Conservation (phyloP, 1,140 invertebrate genomes). For the Aphelinus atriplicis region DNA sequence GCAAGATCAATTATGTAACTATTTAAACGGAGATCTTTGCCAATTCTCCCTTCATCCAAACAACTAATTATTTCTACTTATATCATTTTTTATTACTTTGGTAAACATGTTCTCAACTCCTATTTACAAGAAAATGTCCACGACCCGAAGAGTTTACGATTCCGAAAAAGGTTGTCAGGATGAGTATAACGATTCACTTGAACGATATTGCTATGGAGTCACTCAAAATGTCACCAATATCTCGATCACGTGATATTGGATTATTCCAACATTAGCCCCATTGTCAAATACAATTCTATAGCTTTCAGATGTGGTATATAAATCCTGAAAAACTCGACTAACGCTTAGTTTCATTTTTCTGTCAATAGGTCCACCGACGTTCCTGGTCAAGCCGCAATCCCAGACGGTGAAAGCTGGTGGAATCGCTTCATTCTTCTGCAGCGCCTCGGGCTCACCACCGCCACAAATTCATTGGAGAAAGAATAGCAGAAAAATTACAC, state of each 20-base stretch:
- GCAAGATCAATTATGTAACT: conserved; percentile 48
- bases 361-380: conserved; percentile 87
- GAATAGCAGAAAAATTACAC: conserved; percentile 84
- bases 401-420: conserved; percentile 88
- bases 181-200: no score
- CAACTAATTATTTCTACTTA: no score
- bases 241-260: no score
- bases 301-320: not conserved
- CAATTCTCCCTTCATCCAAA: not conserved
- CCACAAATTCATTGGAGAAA: conserved; percentile 92
- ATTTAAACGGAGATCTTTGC: conserved; percentile 34
- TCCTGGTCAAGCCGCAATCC: conserved; percentile 85
- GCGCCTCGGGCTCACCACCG: conserved; percentile 87
- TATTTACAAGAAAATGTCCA: no score
- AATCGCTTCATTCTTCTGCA: conserved; percentile 96
- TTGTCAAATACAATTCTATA: not conserved
- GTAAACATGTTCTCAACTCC: no score
- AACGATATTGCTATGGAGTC: no score
- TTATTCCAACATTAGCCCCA: not conserved
- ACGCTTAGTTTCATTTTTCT: conserved; percentile 11
- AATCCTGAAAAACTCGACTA: conserved; percentile 1
- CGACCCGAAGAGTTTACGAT: no score
- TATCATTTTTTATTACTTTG: no score
- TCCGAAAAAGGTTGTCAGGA: no score
- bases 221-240: no score